Conservation (phyloP, 1,140 invertebrate species). For the Cydia fagiglandana region DNA sequence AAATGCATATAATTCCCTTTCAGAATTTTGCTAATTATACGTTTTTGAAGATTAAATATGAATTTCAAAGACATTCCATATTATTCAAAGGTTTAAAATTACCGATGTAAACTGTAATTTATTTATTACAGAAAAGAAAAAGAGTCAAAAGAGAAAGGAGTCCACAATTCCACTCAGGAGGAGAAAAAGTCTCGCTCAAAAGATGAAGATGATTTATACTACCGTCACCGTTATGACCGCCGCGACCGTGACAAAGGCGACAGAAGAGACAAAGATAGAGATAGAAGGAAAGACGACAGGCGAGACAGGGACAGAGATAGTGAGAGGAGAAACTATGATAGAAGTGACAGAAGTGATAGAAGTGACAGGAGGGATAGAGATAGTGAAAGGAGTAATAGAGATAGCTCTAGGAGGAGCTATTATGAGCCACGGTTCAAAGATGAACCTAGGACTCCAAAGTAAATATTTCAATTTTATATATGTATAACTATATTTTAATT, state of each 20-base stretch:
- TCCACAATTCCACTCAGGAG: slow-evolving; percentile 80
- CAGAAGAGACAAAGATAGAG: slow-evolving; percentile 58
- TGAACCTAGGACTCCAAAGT: slow-evolving; percentile 90
- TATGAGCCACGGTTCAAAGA: slow-evolving; percentile 86
- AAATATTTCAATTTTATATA: slow-evolving; percentile 34
- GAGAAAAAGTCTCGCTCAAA: slow-evolving; percentile 68
- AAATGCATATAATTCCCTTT: no score
- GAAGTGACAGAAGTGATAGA: slow-evolving; percentile 64
- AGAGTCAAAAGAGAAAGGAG: slow-evolving; percentile 76
- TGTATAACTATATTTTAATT: not conserved
- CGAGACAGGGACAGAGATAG: slow-evolving; percentile 42
- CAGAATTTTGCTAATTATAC: no score
- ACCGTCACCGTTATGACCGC: slow-evolving; percentile 54
- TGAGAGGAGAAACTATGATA: slow-evolving; percentile 37
- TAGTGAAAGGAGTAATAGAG: slow-evolving; percentile 54
- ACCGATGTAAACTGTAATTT: not conserved
- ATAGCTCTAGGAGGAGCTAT: slow-evolving; percentile 81
- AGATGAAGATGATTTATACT: slow-evolving; percentile 63
- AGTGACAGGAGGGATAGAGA: slow-evolving; percentile 59
- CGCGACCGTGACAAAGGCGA: slow-evolving; percentile 46
- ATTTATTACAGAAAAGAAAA: slow-evolving; percentile 78
- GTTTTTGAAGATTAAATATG: no score
- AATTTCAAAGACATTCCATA: no score
- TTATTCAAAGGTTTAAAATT: not conserved
- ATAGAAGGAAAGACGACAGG: slow-evolving; percentile 69